A percentile compares a stretch with the other conserved stretches of the same genome.
phyloP scores from a whole-genome alignment of 2,888 invertebrate genomes.

The Spatulosminthurus flaviceps region DNA sequence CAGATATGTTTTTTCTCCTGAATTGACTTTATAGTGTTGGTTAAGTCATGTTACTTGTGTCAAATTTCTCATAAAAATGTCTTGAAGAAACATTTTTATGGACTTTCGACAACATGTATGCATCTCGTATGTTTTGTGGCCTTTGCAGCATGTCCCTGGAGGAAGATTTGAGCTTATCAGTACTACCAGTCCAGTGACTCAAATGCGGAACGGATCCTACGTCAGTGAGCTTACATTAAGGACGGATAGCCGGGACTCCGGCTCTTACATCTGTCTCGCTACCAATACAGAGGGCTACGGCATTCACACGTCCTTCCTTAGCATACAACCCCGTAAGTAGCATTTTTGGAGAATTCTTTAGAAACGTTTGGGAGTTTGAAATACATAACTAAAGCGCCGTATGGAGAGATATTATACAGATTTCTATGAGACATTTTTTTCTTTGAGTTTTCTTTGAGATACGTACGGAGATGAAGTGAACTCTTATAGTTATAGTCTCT shows the following conservation, averaged over 20 bases:
- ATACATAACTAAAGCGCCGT: too few species aligned
- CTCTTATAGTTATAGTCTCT: too few species aligned
- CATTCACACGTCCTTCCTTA: conserved; percentile 44
- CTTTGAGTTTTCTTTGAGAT: too few species aligned
- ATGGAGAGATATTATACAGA: too few species aligned
- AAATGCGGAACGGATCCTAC: conserved; percentile 49
- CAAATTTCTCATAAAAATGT: conserved; percentile 16
- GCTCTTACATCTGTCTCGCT: conserved; percentile 58
- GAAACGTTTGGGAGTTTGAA: too few species aligned
- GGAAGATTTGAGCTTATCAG: conserved; percentile 35
- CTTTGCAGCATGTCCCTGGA: conserved; percentile 23
- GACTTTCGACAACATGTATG: not conserved
- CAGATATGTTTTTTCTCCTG: not conserved
- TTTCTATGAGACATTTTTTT: too few species aligned
- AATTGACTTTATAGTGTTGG: not conserved
- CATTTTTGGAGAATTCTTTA: too few species aligned
- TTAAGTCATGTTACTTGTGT: not conserved
- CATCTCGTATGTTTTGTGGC: too few species aligned
- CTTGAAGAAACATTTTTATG: not conserved
- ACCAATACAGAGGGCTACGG: conserved; percentile 54
- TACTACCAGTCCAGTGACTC: conserved; percentile 28
- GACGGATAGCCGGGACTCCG: conserved; percentile 55
- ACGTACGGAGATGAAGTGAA: too few species aligned
- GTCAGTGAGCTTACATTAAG: conserved; percentile 52
- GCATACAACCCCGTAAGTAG: conserved; percentile 40